Conservation (phyloP, 2,113 vertebrate genomes). For the Takifugu bimaculatus region DNA sequence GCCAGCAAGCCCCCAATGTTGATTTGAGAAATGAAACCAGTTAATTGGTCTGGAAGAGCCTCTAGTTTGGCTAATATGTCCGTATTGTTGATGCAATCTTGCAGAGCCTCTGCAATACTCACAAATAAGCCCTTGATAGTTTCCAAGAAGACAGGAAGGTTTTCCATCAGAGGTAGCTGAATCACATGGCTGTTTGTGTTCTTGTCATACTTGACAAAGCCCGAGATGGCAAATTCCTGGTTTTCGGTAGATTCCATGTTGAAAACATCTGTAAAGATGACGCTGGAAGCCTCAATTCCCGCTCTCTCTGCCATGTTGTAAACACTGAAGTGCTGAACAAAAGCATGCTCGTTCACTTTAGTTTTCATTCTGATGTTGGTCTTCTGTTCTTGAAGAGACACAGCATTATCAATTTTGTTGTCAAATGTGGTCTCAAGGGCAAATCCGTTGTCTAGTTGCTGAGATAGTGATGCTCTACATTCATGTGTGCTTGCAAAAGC, state of each 20-base stretch:
- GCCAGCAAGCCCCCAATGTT: conserved; percentile 72
- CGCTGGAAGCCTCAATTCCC: conserved; percentile 77
- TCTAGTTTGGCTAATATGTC: conserved; percentile 71
- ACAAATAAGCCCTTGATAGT: conserved; percentile 70
- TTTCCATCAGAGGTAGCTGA: conserved; percentile 79
- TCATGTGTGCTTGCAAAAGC: conserved; percentile 85
- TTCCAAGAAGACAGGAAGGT: conserved; percentile 78
- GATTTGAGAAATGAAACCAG: conserved; percentile 73
- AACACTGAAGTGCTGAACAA: conserved; percentile 77
- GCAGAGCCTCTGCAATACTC: conserved; percentile 67
- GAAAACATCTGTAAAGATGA: conserved; percentile 73
- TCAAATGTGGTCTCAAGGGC: conserved; percentile 75
- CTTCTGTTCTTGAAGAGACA: conserved; percentile 83
- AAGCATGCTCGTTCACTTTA: conserved; percentile 81
- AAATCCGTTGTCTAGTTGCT: conserved; percentile 63
- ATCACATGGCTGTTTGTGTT: conserved; percentile 81
- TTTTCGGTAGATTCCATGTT: conserved; percentile 60
- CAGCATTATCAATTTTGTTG: conserved; percentile 75
- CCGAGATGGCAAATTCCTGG: conserved; percentile 82
- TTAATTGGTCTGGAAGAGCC: conserved; percentile 71
- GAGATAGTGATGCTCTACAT: conserved; percentile 81
- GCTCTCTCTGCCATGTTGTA: conserved; percentile 82
- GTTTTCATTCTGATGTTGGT: conserved; percentile 78
- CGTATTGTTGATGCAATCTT: conserved; percentile 70
- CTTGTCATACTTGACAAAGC: conserved; percentile 89